Conservation (phyloP, 1,140 invertebrate genomes). For the Prorops nasuta region DNA sequence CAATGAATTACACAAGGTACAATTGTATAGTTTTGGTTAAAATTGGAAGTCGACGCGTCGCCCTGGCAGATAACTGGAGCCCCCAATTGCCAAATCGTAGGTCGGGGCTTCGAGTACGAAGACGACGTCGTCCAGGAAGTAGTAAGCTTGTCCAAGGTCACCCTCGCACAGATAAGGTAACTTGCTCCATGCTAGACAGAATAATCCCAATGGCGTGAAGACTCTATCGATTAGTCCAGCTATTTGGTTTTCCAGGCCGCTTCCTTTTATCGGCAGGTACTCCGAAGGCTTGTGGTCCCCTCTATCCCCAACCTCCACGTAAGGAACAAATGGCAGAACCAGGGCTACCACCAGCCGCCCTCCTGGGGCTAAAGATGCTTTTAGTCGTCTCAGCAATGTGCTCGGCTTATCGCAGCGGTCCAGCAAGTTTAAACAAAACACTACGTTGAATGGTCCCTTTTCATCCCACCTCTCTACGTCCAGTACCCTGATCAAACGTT, state of each 20-base stretch:
- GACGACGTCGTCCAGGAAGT: slow-evolving; percentile 85
- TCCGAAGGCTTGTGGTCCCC: slow-evolving; percentile 73
- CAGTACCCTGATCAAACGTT: slow-evolving; percentile 73
- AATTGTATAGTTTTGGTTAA: too few species aligned
- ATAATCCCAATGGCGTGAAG: slow-evolving; percentile 69
- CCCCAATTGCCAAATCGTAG: neutral
- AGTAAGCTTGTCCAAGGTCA: slow-evolving; percentile 87
- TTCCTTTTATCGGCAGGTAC: slow-evolving; percentile 66
- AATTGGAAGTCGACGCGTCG: too few species aligned
- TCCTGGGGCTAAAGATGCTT: slow-evolving; percentile 62
- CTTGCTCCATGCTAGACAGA: slow-evolving; percentile 74
- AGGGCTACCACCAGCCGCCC: slow-evolving; percentile 78
- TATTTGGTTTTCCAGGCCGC: slow-evolving; percentile 78
- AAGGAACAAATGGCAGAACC: slow-evolving; percentile 85
- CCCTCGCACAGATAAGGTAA: slow-evolving; percentile 94
- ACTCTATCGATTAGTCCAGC: slow-evolving; percentile 69
- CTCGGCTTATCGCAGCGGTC: slow-evolving; percentile 84
- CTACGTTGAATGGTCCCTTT: slow-evolving; percentile 69
- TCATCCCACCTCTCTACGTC: slow-evolving; percentile 73
- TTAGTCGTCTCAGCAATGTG: slow-evolving; percentile 70
- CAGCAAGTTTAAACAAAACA: slow-evolving; percentile 85
- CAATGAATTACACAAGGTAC: too few species aligned
- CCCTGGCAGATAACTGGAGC: too few species aligned
- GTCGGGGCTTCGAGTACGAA: slow-evolving; percentile 64
- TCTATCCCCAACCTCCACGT: slow-evolving; percentile 76